Base-by-base conservation (phyloP, 2,888 invertebrate genomes). In the Fabriciana adippe region DNA sequence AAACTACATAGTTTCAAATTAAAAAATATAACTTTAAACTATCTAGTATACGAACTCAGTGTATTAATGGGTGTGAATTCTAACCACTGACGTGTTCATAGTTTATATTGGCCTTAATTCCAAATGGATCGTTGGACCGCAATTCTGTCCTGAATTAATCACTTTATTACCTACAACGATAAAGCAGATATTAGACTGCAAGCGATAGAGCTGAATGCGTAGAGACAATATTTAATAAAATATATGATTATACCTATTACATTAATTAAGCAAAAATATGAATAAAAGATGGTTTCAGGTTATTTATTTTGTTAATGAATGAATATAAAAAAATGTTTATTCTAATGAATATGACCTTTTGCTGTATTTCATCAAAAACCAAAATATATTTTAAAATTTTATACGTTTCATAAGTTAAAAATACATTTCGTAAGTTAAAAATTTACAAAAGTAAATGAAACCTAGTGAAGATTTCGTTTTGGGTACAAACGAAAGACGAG, bases 131-230 rank as follows among this genome's bases (percentile, higher is more conserved):
- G 82, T 82, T 80, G 81, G 83, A 81, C 84, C 83, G 86, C 83
- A 87, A 84, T 82, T 85, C 85, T 83, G 82, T 80, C 79, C 82
- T 81, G 81, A 88, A 88, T 89, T 90, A 90, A 90, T 89, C 88
- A 90, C 87, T 89, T 85, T 86, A 90, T 89, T 88, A 86, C 83
- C 82, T 83, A 82, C 88, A 86, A 87, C 85, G 76, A 81, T 62
- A 81, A 80, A 81, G 80, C 35, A 18, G 35, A 41, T 50, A 41
- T 48, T 51, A 50, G 51, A 51, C 35, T 18, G 61, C 14, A 13
- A 50, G 48, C 50, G 31, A 50, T 60, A 6, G 26, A 26, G 26
- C 31, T 16, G 16, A 1, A 50, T 14, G 50, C 13, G 15, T 4
- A 11, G 8, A 45, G 16, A 41, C 6, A 6, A 45, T 18, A 16